A percentile compares a stretch with the other conserved stretches of the same genome.
These are phyloP conservation scores for Hypanus sabinus DNA, from an alignment of 2,113 vertebrate species.

Conservation along the genomic window DNA sequence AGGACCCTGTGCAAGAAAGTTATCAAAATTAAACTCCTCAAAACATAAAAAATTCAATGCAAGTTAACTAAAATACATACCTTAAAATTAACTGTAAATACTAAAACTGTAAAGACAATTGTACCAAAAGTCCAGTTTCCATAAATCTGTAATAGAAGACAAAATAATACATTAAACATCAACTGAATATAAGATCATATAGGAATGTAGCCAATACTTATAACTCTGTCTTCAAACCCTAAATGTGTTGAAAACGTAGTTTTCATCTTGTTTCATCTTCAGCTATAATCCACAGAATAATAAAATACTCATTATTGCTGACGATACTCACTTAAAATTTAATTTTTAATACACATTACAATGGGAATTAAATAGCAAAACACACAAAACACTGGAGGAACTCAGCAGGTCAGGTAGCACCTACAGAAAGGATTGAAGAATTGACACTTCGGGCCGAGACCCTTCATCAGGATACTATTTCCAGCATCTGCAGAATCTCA, in stretches of 20 bases:
- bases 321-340: neutral
- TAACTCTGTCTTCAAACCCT: constrained; percentile 33
- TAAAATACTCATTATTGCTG: neutral
- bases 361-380: neutral
- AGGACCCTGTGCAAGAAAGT: neutral
- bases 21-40: neutral
- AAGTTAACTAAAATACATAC: constrained; percentile 51
- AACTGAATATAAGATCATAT: constrained; percentile 40
- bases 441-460: too few species aligned
- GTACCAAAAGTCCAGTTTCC: constrained; percentile 96
- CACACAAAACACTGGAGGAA: too few species aligned
- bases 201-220: neutral
- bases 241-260: neutral
- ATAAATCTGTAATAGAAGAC: constrained; percentile 72
- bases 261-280: too few species aligned
- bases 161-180: constrained; percentile 41
- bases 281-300: neutral
- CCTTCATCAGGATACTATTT: too few species aligned
- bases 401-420: too few species aligned
- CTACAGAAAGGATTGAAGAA: too few species aligned
- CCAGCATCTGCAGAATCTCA: too few species aligned
- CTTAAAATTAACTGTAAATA: constrained; percentile 96
- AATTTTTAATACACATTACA: neutral
- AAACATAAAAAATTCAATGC: too few species aligned
- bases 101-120: constrained; percentile 85